Conservation (phyloP, 2,797 vertebrate species). For the Merluccius polli region DNA sequence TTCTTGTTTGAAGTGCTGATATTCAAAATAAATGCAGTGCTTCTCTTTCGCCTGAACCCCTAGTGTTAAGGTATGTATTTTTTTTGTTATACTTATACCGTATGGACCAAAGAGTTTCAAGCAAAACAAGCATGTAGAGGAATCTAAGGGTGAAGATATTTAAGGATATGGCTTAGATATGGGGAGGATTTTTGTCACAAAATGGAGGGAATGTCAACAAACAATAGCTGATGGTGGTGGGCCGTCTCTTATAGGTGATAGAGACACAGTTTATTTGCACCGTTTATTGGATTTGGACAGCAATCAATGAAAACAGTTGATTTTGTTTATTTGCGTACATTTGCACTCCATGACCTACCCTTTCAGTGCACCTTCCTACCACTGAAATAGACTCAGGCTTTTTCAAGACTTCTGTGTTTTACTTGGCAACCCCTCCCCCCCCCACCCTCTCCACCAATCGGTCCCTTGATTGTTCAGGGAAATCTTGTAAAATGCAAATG, state of each 20-base stretch:
- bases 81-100: background rate
- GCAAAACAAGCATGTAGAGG: background rate
- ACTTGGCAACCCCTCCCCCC: conserved; percentile 47
- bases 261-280: background rate
- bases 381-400: conserved; percentile 38
- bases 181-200: background rate
- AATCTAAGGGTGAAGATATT: background rate
- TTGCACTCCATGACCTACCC: background rate
- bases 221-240: background rate
- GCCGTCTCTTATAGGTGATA: background rate
- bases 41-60: background rate
- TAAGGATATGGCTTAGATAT: background rate
- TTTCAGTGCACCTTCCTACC: conserved; percentile 24
- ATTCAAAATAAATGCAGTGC: conserved; percentile 1
- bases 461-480: conserved; percentile 69
- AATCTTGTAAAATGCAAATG: conserved; percentile 85
- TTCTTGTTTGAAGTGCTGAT: background rate
- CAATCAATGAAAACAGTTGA: background rate
- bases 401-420: conserved; percentile 42
- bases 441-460: conserved; percentile 39
- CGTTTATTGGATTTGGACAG: background rate
- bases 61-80: background rate
- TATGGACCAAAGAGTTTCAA: too few relatives aligned
- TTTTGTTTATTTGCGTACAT: background rate
- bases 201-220: background rate